A percentile compares a stretch with the other conserved stretches of the same genome.
Conservation (phyloP, 2,888 invertebrate genomes). For the Abrostola tripartita region DNA sequence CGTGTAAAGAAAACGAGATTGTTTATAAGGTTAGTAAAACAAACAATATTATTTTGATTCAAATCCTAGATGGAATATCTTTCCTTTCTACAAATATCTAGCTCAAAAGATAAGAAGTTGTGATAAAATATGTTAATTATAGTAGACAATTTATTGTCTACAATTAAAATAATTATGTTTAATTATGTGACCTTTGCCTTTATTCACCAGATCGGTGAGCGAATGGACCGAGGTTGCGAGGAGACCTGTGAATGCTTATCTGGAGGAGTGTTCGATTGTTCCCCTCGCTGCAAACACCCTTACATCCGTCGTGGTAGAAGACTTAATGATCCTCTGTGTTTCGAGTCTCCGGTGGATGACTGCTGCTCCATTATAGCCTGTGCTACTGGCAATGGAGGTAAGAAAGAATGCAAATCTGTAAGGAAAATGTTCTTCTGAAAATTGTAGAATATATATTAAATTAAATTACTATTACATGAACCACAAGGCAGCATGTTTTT, state of each 20-base stretch:
- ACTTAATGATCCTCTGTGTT: constrained; percentile 91
- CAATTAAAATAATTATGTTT: too few relatives aligned
- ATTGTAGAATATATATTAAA: background rate
- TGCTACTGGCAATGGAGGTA: constrained; percentile 86
- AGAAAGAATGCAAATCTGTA: constrained; percentile 18
- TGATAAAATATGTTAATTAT: background rate
- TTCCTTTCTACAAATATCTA: too few relatives aligned
- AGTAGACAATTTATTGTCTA: constrained; percentile 1
- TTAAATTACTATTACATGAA: too few relatives aligned
- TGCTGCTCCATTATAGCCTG: constrained; percentile 92
- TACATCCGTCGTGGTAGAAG: constrained; percentile 91
- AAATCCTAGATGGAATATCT: too few relatives aligned
- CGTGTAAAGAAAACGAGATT: constrained; percentile 83
- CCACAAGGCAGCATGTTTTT: constrained; percentile 6
- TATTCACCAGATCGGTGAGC: constrained; percentile 89
- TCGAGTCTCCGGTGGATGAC: constrained; percentile 90
- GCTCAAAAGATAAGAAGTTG: too few relatives aligned
- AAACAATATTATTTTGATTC: background rate
- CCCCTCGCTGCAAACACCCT: constrained; percentile 91
- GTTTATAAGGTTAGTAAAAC: constrained; percentile 82
- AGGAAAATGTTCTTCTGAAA: background rate
- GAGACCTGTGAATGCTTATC: constrained; percentile 92
- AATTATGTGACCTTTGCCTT: background rate
- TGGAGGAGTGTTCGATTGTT: constrained; percentile 91
- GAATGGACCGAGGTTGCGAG: constrained; percentile 92